Evolutionary conservation across 2,113 vertebrate species (phyloP), one percentile per base, ranked within the genome.

Genomic region (Apodemus sylvaticus): DNA sequence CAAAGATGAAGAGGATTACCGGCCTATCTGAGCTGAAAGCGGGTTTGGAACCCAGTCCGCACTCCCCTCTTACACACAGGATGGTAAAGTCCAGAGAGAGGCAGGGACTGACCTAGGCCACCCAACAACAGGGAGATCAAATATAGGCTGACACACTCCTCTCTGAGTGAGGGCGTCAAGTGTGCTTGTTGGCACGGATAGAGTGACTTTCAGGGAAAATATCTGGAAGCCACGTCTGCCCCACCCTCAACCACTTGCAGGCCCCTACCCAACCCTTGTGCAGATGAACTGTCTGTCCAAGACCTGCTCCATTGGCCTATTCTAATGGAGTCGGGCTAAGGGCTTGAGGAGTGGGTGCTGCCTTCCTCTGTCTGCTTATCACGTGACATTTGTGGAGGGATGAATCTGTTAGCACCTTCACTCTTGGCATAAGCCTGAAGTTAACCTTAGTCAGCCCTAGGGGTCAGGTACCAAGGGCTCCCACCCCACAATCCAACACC

Each of bases 371-470:
- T 53, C 79, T 79, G 92, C 58, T 24, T 19, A 29, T 86, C 4
- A 6, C 8, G 58, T 79, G 71, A 51, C n/a, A 8, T 70, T 79
- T 4, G 1, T 42, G 48, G 3, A 16, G 58, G 39, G 53, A 45
- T 90, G 42, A 6, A 29, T 45, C 53, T 55, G 24, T 60, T 42
- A 68, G 45, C 53, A 20, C 9, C 68, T n/a, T 78, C 89, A 11
- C 14, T 45, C 62, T 87, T 1, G 16, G 70, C 90, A 74, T 62
- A 85, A 92, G 31, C 74, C 78, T 12, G 34, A 26, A 92, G 36
- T 76, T 73, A 70, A 26, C 29, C 93, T 77, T 78, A 55, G 90
- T 60, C 89, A 93, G 78, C 53, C 90, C 82, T 74, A 74, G 94
- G 68, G 81, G 58, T 55, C 82, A 22, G 91, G 36, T 39, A 81